Evolutionary conservation across 2,113 vertebrate genomes (phyloP).

Genomic region (Marmota monax): DNA sequence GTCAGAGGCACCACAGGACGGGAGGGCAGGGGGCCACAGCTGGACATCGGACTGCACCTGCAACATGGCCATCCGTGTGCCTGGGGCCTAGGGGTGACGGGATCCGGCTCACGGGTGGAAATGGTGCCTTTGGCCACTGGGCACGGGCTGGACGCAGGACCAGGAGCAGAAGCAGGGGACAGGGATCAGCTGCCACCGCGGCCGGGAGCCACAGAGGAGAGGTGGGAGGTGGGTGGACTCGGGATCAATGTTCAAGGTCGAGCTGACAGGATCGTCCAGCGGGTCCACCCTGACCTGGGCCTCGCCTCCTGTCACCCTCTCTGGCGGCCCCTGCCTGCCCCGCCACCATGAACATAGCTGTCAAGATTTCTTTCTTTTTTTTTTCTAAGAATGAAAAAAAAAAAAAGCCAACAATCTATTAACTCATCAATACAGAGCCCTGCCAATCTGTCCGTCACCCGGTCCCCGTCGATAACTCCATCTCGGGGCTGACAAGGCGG

Average conservation of each 20-base stretch:
- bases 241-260: background rate
- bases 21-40: rapidly evolving
- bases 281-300: background rate
- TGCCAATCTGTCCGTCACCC: constrained; percentile 76
- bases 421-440: constrained; percentile 75
- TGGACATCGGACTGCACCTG: background rate
- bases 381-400: background rate
- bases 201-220: background rate
- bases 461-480: constrained; percentile 65
- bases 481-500: background rate
- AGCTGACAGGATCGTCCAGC: background rate
- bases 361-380: constrained; percentile 61
- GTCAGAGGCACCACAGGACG: background rate
- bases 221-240: background rate
- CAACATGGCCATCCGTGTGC: rapidly evolving
- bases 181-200: rapidly evolving
- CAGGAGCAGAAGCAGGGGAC: background rate
- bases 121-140: background rate
- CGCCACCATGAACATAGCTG: constrained; percentile 43
- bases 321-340: background rate
- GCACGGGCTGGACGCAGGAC: background rate
- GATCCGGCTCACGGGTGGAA: background rate
- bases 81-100: rapidly evolving
- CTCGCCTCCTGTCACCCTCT: background rate
- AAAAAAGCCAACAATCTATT: constrained; percentile 76